Evolutionary conservation across 1,140 invertebrate species (phyloP).

Genomic region (Chelonus insularis): DNA sequence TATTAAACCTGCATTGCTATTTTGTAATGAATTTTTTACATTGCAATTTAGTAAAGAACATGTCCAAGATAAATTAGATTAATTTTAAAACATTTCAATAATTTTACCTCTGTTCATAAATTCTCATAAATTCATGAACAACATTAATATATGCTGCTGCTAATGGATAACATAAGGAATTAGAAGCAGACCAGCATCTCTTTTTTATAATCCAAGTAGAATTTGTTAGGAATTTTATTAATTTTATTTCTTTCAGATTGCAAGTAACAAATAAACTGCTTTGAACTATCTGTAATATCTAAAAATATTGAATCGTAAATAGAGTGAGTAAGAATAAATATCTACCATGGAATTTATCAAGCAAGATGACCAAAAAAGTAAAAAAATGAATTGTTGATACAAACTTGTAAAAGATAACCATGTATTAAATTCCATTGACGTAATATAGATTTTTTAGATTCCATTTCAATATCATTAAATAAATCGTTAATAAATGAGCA

Average conservation of each 20-base stretch:
- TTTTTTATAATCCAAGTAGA: constrained; percentile 34
- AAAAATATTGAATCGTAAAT: constrained; percentile 32
- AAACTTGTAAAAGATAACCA: constrained; percentile 51
- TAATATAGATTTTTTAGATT: constrained; percentile 25
- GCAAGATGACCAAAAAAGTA: background rate
- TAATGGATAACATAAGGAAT: constrained; percentile 36
- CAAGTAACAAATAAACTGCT: constrained; percentile 26
- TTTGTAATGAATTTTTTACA: too few species aligned
- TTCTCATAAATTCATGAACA: constrained; percentile 33
- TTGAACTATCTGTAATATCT: constrained; percentile 39
- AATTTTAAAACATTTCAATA: constrained; percentile 13
- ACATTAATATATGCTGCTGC: constrained; percentile 39
- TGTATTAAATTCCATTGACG: constrained; percentile 48
- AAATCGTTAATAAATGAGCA: constrained; percentile 41
- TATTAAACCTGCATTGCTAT: too few species aligned
- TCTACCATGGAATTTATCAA: too few species aligned
- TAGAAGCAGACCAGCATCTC: constrained; percentile 31
- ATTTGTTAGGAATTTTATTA: constrained; percentile 23
- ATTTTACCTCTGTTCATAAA: background rate
- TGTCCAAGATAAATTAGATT: background rate
- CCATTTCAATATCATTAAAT: constrained; percentile 33
- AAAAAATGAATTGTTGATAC: constrained; percentile 29
- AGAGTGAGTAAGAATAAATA: constrained; percentile 19
- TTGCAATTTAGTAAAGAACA: background rate
- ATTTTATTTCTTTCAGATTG: constrained; percentile 11